Percentiles rank a stretch among this genome's conserved stretches.
These are phyloP conservation scores for Columba livia DNA, from an alignment of 2,113 vertebrate genomes.

Conservation along the genomic window DNA sequence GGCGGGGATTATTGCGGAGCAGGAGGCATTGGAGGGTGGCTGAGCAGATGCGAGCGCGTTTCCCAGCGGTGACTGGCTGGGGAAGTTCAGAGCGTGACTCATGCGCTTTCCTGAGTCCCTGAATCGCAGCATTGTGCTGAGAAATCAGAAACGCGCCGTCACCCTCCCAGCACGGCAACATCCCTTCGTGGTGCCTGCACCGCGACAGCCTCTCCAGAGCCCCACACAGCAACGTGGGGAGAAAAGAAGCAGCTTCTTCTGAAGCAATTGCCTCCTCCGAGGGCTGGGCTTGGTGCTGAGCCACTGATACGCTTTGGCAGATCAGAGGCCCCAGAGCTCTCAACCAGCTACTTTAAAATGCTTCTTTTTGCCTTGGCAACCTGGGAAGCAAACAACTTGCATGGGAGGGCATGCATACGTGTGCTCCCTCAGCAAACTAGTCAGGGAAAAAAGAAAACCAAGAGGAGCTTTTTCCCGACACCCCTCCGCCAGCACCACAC, in stretches of 20 bases:
- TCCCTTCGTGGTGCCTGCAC: background rate
- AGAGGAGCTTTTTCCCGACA: background rate
- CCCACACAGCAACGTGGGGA: rapidly evolving
- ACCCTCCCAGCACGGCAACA: background rate
- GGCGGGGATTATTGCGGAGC: background rate
- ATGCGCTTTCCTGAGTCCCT: conserved; percentile 19
- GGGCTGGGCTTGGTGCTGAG: background rate
- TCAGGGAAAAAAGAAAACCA: background rate
- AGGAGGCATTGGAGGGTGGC: background rate
- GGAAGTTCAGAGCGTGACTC: conserved; percentile 64
- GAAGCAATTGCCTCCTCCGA: background rate
- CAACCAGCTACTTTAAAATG: background rate
- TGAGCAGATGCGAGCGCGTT: conserved; percentile 11
- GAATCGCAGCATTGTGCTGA: conserved; percentile 66
- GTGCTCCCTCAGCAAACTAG: conserved; percentile 33
- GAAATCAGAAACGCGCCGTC: conserved; percentile 11
- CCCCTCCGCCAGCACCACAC: background rate
- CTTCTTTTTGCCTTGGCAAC: conserved; percentile 1
- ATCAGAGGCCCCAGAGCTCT: background rate
- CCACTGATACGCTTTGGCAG: background rate
- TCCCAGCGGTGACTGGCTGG: conserved; percentile 1
- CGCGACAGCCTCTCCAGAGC: background rate
- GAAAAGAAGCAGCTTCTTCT: background rate
- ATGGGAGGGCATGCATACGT: background rate
- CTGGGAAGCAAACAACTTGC: background rate